phyloP scores from a whole-genome alignment of 2,113 vertebrate genomes.

The Trogon surrucura region DNA sequence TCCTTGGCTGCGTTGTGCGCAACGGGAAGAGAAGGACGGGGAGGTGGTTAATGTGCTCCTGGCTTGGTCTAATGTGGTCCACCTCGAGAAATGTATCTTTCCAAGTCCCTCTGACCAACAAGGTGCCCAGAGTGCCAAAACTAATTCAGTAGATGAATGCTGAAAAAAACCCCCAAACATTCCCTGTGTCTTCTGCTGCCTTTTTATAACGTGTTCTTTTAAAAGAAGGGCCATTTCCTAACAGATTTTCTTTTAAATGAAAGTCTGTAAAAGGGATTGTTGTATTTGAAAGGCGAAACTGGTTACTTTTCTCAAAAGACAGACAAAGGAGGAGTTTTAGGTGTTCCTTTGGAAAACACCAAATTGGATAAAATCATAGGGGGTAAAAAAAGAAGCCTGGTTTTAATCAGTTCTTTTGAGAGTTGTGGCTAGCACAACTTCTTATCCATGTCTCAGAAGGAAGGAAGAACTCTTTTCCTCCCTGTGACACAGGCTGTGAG shows the following conservation, averaged over 20 bases:
- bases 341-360: background rate
- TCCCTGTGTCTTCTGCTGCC: background rate
- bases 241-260: background rate
- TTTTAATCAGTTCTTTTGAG: background rate
- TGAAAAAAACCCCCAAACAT: background rate
- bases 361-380: background rate
- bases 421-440: background rate
- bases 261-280: background rate
- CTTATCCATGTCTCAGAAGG: background rate
- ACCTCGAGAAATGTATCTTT: background rate
- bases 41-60: background rate
- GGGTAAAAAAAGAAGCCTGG: background rate
- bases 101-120: background rate
- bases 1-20: background rate
- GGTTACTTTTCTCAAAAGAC: background rate
- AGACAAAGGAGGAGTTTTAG: background rate
- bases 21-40: background rate
- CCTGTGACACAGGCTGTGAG: background rate
- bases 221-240: background rate
- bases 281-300: background rate
- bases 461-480: background rate
- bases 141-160: background rate
- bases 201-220: background rate
- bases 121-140: fast-evolving
- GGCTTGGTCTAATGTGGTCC: background rate